Evolutionary conservation across 2,888 invertebrate genomes (phyloP).

Genomic region (Nematopogon swammerdamellus): DNA sequence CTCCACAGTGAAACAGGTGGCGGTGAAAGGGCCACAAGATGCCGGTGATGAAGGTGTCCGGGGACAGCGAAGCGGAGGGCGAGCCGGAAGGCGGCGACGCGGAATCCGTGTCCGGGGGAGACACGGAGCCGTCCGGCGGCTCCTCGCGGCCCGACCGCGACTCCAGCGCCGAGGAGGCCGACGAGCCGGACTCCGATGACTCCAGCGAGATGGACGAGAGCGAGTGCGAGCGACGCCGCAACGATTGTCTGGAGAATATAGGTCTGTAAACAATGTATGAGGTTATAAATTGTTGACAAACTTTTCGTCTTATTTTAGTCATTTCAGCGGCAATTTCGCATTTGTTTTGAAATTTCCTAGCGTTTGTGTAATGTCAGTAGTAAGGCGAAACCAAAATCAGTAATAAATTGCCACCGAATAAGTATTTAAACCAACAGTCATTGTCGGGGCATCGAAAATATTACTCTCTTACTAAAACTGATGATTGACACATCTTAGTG

Average conservation of each 20-base stretch:
- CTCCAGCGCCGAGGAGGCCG: slow-evolving; percentile 74
- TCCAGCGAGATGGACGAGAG: slow-evolving; percentile 90
- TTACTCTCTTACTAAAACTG: too few relatives aligned
- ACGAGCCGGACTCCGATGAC: slow-evolving; percentile 81
- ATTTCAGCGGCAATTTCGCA: too few relatives aligned
- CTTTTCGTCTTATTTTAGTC: neutral
- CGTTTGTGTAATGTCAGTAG: too few relatives aligned
- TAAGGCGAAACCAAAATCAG: too few relatives aligned
- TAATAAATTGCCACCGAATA: too few relatives aligned
- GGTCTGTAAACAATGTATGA: slow-evolving; percentile 22
- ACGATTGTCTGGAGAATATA: slow-evolving; percentile 82
- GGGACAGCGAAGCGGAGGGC: slow-evolving; percentile 59
- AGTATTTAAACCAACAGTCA: too few relatives aligned
- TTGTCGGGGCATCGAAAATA: too few relatives aligned
- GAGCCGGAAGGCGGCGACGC: slow-evolving; percentile 23
- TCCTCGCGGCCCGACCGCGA: slow-evolving; percentile 64
- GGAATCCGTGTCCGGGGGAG: slow-evolving; percentile 57
- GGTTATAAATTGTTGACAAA: slow-evolving; percentile 42
- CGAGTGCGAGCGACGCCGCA: slow-evolving; percentile 81
- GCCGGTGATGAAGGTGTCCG: slow-evolving; percentile 68
- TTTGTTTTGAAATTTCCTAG: too few relatives aligned
- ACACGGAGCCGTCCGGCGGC: slow-evolving; percentile 66
- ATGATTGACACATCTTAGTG: too few relatives aligned
- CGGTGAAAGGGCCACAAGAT: slow-evolving; percentile 23
- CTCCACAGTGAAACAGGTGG: too few relatives aligned